Percentiles rank a stretch among this genome's conserved stretches.
phyloP scores from a whole-genome alignment of 2,113 vertebrate species.

The Nibea albiflora region DNA sequence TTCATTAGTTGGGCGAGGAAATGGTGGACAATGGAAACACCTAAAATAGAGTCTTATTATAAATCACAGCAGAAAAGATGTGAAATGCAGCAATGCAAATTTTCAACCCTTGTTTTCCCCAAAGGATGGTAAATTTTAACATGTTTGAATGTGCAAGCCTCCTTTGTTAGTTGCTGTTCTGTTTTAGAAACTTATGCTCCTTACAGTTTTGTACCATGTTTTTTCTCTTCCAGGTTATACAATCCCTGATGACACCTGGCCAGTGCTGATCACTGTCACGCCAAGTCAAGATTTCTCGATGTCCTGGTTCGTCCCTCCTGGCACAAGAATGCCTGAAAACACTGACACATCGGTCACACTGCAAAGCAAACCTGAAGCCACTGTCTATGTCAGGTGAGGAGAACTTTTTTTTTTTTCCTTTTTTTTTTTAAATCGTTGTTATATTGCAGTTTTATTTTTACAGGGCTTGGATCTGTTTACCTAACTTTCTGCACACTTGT shows the following conservation, averaged over 20 bases:
- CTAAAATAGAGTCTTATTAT: not conserved
- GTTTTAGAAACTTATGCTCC: no score
- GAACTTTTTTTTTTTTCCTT: no score
- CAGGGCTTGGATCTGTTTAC: no score
- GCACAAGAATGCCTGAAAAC: fast-evolving
- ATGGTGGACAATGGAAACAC: not conserved
- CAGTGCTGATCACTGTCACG: slow-evolving; percentile 35
- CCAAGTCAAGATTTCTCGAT: fast-evolving
- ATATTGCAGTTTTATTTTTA: not conserved
- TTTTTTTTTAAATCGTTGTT: not conserved
- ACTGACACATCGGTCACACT: not conserved
- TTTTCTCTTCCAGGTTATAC: slow-evolving; percentile 14
- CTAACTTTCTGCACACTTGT: no score
- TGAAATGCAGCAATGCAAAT: not conserved
- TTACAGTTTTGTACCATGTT: not conserved
- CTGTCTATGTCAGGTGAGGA: slow-evolving; percentile 47
- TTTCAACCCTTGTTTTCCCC: not conserved
- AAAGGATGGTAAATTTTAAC: no score
- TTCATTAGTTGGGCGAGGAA: not conserved
- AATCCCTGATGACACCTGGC: not conserved
- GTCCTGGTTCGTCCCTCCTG: slow-evolving; percentile 58
- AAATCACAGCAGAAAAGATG: not conserved
- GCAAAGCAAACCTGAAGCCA: not conserved
- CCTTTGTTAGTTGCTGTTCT: no score
- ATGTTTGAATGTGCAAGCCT: no score